Percentiles rank a stretch among this genome's conserved stretches.
These are phyloP conservation scores for Leucopternis melanops DNA, from an alignment of 2,113 vertebrate genomes.

Conservation along the genomic window DNA sequence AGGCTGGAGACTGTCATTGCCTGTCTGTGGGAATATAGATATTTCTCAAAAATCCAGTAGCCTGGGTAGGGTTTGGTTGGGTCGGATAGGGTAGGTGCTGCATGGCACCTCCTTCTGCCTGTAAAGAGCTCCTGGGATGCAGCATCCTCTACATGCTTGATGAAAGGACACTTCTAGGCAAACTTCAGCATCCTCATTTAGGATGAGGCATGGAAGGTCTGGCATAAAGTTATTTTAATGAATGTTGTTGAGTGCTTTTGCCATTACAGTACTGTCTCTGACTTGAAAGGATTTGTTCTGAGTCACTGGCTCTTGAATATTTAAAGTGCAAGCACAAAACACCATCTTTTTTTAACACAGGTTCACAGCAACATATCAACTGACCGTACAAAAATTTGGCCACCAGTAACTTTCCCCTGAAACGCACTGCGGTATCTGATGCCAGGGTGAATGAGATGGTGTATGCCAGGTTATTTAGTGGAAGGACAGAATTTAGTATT, in stretches of 20 bases:
- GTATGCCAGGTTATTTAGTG: background rate
- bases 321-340: background rate
- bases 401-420: background rate
- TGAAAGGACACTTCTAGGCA: background rate
- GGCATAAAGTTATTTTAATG: background rate
- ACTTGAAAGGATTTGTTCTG: background rate
- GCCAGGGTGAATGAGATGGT: background rate
- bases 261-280: background rate
- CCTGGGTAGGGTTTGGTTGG: background rate
- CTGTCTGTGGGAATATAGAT: background rate
- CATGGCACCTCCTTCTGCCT: background rate
- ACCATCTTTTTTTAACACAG: background rate
- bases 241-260: background rate
- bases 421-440: fast-evolving
- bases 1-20: background rate
- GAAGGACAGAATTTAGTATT: background rate
- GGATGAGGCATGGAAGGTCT: background rate
- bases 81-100: background rate
- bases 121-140: fast-evolving
- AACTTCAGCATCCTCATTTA: background rate
- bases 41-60: background rate
- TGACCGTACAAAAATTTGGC: background rate
- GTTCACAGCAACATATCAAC: background rate
- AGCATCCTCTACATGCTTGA: background rate
- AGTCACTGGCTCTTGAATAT: background rate